These are phyloP conservation scores for Azemiops feae DNA, from an alignment of 2,113 vertebrate genomes.

Conservation along the genomic window DNA sequence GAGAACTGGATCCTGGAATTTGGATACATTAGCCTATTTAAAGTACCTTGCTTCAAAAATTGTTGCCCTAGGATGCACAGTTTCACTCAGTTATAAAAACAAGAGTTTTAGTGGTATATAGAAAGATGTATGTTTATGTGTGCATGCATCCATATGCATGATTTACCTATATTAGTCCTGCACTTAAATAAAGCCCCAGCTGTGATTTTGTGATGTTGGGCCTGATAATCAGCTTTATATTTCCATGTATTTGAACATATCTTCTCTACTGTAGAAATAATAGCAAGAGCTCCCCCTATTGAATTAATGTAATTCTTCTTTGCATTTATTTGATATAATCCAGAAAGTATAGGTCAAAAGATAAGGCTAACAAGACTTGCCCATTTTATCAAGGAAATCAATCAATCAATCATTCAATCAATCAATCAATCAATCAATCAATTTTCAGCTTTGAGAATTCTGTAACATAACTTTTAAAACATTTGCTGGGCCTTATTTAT, in stretches of 20 bases:
- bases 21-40: background rate
- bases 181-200: background rate
- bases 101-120: background rate
- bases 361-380: background rate
- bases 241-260: background rate
- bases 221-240: background rate
- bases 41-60: background rate
- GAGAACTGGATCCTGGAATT: background rate
- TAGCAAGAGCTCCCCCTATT: background rate
- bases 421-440: background rate
- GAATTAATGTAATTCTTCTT: background rate
- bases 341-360: background rate
- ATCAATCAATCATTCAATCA: background rate
- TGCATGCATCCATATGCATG: background rate
- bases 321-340: background rate
- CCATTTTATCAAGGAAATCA: background rate
- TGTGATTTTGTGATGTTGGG: background rate
- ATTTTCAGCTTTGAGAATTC: background rate
- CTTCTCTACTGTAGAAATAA: background rate
- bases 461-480: background rate
- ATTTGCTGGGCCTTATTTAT: background rate
- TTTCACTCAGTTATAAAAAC: background rate
- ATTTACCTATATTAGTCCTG: background rate
- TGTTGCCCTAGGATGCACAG: background rate
- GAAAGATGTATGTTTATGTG: background rate